Evolutionary conservation across 2,888 invertebrate genomes (phyloP).

Genomic region (Caenorhabditis uteleia): DNA sequence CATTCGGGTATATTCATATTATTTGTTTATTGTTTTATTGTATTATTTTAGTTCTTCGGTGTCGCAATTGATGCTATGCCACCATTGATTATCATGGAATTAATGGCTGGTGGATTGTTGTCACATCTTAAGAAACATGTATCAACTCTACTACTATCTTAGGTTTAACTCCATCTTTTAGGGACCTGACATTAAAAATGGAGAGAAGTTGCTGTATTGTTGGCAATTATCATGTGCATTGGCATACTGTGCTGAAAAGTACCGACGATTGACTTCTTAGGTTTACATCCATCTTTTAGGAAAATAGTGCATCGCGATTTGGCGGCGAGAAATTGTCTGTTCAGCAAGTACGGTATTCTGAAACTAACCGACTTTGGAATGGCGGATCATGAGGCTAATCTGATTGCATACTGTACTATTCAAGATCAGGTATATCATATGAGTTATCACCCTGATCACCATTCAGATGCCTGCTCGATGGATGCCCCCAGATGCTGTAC

Average conservation of each 20-base stretch:
- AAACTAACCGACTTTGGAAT: conserved; percentile 32
- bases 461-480: conserved; percentile 11
- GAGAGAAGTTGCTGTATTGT: conserved; percentile 25
- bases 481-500: conserved; percentile 15
- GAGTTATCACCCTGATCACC: background rate
- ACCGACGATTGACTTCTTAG: background rate
- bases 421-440: background rate
- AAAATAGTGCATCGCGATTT: conserved; percentile 38
- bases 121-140: conserved; percentile 5
- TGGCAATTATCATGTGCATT: conserved; percentile 18
- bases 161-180: background rate
- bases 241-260: conserved; percentile 13
- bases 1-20: conserved; percentile 6
- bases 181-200: conserved; percentile 4
- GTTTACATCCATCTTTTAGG: conserved; percentile 8
- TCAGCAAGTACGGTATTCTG: conserved; percentile 28
- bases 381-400: conserved; percentile 6
- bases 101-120: conserved; percentile 12
- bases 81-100: conserved; percentile 22
- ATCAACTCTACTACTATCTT: background rate
- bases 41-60: conserved; percentile 6
- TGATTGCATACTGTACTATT: conserved; percentile 8
- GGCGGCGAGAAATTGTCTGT: conserved; percentile 34
- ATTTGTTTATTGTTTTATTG: background rate
- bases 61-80: conserved; percentile 9